phyloP scores from a whole-genome alignment of 1,140 invertebrate species.

The Nasonia vitripennis region DNA sequence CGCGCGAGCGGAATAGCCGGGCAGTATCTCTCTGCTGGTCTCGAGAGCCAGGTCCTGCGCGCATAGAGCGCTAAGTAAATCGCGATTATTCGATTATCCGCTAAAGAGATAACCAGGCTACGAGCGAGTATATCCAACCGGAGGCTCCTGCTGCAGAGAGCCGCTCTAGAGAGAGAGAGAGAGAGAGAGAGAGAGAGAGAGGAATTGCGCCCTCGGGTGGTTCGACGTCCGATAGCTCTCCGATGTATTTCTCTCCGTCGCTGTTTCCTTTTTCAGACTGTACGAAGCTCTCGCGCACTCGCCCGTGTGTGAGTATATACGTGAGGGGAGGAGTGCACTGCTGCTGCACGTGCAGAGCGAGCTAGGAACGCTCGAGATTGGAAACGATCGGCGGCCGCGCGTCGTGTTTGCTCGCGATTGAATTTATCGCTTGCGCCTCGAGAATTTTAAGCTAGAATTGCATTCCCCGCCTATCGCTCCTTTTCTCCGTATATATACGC shows the following conservation, averaged over 20 bases:
- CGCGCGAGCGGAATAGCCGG: not conserved
- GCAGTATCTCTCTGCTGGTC: not conserved
- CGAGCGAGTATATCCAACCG: too few species aligned
- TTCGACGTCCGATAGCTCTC: not conserved
- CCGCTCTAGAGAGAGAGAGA: not conserved
- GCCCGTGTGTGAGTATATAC: not conserved
- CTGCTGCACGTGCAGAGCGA: not conserved
- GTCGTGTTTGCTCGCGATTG: conserved; percentile 49
- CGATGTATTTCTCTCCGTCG: not conserved
- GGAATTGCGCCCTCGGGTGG: not conserved
- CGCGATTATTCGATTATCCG: conserved; percentile 35
- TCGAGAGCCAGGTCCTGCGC: not conserved
- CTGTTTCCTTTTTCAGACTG: not conserved
- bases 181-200: not conserved
- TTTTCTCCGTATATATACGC: too few species aligned
- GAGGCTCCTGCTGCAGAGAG: too few species aligned
- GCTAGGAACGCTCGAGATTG: conserved; percentile 21
- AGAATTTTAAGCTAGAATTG: conserved; percentile 48
- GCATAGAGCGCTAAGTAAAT: conserved; percentile 23
- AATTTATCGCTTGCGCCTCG: conserved; percentile 44
- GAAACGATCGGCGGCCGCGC: conserved; percentile 35
- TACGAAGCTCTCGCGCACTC: too few species aligned
- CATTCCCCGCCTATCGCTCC: not conserved
- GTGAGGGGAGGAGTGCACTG: not conserved
- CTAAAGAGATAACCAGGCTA: conserved; percentile 26